Percentiles rank a stretch among this genome's conserved stretches.
Evolutionary conservation across 1,140 invertebrate genomes (phyloP).

Genomic region (Scaptomyza pallida): DNA sequence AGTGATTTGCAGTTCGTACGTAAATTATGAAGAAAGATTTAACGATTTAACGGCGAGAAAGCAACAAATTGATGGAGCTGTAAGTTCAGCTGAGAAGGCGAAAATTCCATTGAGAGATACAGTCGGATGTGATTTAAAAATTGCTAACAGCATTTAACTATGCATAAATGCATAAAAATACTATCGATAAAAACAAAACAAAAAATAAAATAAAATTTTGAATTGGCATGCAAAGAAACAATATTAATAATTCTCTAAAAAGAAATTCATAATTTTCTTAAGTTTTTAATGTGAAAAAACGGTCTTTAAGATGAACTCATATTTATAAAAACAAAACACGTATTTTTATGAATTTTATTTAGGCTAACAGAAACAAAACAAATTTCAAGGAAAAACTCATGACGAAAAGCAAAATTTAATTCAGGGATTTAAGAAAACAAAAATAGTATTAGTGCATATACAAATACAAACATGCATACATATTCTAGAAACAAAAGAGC

Average conservation of each 20-base stretch:
- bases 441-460: constrained; percentile 35
- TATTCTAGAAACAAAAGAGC: constrained; percentile 32
- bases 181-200: constrained; percentile 46
- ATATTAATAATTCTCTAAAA: constrained; percentile 52
- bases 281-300: constrained; percentile 75
- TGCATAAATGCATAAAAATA: constrained; percentile 80
- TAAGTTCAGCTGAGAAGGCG: constrained; percentile 20
- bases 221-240: constrained; percentile 37
- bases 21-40: constrained; percentile 28
- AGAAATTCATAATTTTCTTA: constrained; percentile 44
- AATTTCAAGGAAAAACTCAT: constrained; percentile 61
- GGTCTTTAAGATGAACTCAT: constrained; percentile 74
- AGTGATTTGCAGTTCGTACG: constrained; percentile 80
- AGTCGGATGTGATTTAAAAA: constrained; percentile 79
- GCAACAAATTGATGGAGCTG: constrained; percentile 13
- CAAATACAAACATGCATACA: constrained; percentile 39
- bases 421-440: constrained; percentile 77
- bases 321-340: constrained; percentile 54
- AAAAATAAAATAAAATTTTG: constrained; percentile 34
- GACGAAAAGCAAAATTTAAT: constrained; percentile 80
- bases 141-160: constrained; percentile 82
- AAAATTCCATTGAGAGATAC: constrained; percentile 63
- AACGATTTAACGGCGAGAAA: constrained; percentile 23
- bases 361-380: constrained; percentile 71
- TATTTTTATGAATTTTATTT: constrained; percentile 83